A percentile compares a stretch with the other conserved stretches of the same genome.
Conservation (phyloP, 2,797 vertebrate species). For the Perodicticus potto region DNA sequence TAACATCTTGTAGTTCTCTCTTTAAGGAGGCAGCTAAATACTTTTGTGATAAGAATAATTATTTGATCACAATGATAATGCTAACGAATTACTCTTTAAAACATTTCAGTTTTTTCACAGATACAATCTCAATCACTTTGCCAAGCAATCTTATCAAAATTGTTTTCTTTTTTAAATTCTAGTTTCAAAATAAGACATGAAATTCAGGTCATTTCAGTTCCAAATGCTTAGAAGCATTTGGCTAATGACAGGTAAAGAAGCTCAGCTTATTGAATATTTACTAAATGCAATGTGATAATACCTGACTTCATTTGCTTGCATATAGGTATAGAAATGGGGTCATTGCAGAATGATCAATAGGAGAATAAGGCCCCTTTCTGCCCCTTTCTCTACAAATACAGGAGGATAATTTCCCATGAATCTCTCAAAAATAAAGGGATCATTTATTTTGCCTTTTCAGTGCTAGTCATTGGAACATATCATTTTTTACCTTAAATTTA, state of each 20-base stretch:
- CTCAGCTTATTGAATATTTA: neutral
- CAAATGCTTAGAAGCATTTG: neutral
- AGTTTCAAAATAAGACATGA: neutral
- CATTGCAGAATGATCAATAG: neutral
- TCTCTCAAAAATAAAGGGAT: neutral
- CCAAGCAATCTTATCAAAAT: neutral
- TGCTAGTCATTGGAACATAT: neutral
- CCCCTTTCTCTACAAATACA: neutral
- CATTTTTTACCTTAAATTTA: neutral
- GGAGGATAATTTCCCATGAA: no score
- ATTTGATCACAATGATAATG: neutral
- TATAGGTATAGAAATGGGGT: neutral
- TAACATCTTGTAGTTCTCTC: neutral
- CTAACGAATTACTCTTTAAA: neutral
- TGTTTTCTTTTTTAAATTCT: neutral
- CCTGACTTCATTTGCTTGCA: neutral
- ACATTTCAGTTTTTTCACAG: neutral
- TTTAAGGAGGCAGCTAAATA: neutral
- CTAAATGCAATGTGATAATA: neutral
- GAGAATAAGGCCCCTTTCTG: accelerated
- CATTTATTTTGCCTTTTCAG: neutral
- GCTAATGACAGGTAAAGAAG: neutral
- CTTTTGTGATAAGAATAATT: neutral
- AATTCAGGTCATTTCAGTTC: neutral
- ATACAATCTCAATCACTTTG: neutral